These are phyloP conservation scores for Sebastiscus tertius DNA, from an alignment of 2,797 vertebrate genomes.

Conservation along the genomic window DNA sequence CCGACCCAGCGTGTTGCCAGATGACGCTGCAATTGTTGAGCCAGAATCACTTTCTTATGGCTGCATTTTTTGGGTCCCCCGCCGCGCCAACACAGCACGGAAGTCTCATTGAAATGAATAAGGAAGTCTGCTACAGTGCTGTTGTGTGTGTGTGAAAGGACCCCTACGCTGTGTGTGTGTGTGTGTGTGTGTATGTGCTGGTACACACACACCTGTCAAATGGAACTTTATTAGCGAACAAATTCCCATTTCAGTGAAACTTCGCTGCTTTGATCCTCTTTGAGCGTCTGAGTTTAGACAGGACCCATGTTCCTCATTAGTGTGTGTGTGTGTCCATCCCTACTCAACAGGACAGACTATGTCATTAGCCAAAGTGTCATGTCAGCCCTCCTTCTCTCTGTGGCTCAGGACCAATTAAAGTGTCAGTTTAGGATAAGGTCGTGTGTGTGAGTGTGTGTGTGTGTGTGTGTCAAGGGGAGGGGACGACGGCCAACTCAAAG, in stretches of 20 bases:
- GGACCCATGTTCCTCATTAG: conserved; percentile 54
- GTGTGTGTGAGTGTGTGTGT: not conserved
- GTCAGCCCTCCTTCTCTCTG: conserved; percentile 43
- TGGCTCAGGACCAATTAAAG: conserved; percentile 64
- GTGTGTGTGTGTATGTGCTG: not conserved
- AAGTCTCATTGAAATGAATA: not conserved
- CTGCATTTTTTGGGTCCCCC: not conserved
- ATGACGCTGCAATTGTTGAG: not conserved
- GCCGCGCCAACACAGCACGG: fast-evolving
- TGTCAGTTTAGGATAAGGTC: conserved; percentile 41
- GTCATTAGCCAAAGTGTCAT: conserved; percentile 69
- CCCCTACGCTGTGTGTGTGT: not conserved
- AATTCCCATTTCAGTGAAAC: conserved; percentile 28
- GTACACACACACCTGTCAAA: not conserved
- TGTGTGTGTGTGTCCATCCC: conserved; percentile 29
- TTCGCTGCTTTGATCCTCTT: conserved; percentile 17
- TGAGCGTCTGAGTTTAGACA: conserved; percentile 12
- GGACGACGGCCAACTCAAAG: not conserved
- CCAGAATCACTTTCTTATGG: not conserved
- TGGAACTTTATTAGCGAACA: conserved; percentile 6
- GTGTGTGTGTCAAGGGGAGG: not conserved
- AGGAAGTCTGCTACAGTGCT: not conserved
- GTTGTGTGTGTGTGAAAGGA: not conserved
- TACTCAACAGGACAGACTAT: conserved; percentile 50
- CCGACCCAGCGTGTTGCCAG: not conserved